A percentile compares a stretch with the other conserved stretches of the same genome.
Conservation (phyloP, 2,113 vertebrate genomes). For the Cinclus mexicanus region DNA sequence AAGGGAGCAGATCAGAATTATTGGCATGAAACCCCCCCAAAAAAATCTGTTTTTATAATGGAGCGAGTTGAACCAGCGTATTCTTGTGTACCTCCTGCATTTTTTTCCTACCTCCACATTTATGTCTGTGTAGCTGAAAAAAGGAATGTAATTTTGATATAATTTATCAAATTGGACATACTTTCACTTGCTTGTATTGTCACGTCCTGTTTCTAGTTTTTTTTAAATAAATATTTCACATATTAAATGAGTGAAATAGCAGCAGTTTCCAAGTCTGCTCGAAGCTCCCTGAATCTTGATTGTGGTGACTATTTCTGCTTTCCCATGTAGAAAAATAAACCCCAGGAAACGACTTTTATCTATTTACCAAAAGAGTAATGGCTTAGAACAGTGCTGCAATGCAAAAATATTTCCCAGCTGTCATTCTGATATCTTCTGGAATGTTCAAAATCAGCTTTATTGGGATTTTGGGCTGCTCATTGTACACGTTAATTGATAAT, state of each 20-base stretch:
- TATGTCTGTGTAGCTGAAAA: neutral
- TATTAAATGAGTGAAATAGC: neutral
- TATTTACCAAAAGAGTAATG: neutral
- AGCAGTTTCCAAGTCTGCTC: neutral
- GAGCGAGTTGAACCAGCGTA: neutral
- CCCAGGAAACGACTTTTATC: neutral
- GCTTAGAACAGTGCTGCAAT: neutral
- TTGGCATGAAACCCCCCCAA: neutral
- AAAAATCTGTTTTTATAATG: neutral
- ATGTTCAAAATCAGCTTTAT: neutral
- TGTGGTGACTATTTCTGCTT: neutral
- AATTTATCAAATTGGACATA: neutral
- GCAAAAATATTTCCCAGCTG: neutral
- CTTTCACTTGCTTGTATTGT: neutral
- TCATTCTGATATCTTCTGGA: neutral
- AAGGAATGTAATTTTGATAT: neutral
- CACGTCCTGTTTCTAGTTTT: neutral
- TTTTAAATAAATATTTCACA: neutral
- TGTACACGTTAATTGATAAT: accelerated
- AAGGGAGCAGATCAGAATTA: neutral
- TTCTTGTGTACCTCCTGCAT: neutral
- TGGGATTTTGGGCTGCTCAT: neutral
- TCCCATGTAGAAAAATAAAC: neutral
- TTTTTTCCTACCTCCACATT: neutral
- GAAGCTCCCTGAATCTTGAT: neutral